These are phyloP conservation scores for Pachyrhynchus sulphureomaculatus DNA, from an alignment of 1,140 invertebrate species.

Conservation along the genomic window DNA sequence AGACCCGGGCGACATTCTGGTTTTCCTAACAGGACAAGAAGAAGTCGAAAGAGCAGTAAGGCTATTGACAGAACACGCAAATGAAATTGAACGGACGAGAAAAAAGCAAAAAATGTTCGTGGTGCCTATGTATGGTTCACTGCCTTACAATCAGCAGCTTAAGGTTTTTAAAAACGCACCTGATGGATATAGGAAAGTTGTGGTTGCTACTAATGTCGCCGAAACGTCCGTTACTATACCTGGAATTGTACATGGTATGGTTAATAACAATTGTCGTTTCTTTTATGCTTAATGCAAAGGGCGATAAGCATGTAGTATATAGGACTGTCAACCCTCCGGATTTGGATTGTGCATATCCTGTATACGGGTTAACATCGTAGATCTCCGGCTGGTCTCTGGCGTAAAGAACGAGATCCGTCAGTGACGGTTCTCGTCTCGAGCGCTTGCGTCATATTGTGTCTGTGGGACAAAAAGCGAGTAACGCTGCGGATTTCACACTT, in stretches of 20 bases:
- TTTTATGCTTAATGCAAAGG: too few species aligned
- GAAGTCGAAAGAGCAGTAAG: conserved; percentile 79
- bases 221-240: conserved; percentile 89
- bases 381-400: too few species aligned
- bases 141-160: conserved; percentile 81
- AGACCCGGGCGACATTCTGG: conserved; percentile 82
- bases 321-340: too few species aligned
- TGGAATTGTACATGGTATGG: conserved; percentile 86
- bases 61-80: conserved; percentile 66
- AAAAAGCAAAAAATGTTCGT: conserved; percentile 66
- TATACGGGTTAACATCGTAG: too few species aligned
- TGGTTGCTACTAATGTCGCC: conserved; percentile 96
- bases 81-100: conserved; percentile 51
- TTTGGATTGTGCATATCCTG: too few species aligned
- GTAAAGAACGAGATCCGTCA: too few species aligned
- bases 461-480: too few species aligned
- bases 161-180: conserved; percentile 83
- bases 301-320: too few species aligned
- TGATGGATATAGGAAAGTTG: conserved; percentile 80
- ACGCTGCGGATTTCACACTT: too few species aligned
- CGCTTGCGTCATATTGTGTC: too few species aligned
- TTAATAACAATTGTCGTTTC: too few species aligned
- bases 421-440: too few species aligned
- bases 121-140: conserved; percentile 91
- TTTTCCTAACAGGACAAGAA: conserved; percentile 93